phyloP scores from a whole-genome alignment of 2,113 vertebrate species.

The Tauraco erythrolophus region DNA sequence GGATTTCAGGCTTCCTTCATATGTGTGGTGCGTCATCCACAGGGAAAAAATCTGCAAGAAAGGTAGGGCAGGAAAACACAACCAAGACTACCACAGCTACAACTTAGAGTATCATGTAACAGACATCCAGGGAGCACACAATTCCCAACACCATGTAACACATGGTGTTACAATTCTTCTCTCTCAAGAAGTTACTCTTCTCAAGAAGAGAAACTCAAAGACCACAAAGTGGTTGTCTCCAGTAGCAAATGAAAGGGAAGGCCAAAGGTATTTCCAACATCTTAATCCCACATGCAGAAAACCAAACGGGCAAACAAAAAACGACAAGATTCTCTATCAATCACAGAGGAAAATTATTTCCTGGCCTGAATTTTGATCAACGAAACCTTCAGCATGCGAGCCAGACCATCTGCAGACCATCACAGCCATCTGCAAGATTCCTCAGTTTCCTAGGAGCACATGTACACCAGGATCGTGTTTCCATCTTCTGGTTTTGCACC shows the following conservation, averaged over 20 bases:
- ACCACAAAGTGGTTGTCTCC: neutral
- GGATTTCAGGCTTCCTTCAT: neutral
- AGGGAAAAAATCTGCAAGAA: neutral
- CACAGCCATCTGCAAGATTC: neutral
- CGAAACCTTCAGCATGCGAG: neutral
- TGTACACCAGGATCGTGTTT: rapidly evolving
- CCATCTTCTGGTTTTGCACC: neutral
- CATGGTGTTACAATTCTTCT: too few species aligned
- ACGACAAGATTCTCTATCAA: neutral
- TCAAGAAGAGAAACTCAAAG: neutral
- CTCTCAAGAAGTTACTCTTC: too few species aligned
- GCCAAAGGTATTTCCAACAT: neutral
- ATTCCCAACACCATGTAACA: neutral
- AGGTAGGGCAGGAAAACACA: neutral
- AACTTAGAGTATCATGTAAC: neutral
- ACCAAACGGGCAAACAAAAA: neutral
- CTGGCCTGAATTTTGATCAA: neutral
- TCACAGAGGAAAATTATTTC: neutral
- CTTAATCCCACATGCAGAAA: neutral
- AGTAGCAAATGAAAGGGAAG: neutral
- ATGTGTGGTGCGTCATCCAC: neutral
- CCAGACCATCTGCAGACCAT: neutral
- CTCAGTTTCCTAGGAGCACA: neutral
- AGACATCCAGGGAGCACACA: rapidly evolving
- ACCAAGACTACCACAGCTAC: neutral